Conservation (phyloP, 2,888 invertebrate species). For the Coelopa pilipes region DNA sequence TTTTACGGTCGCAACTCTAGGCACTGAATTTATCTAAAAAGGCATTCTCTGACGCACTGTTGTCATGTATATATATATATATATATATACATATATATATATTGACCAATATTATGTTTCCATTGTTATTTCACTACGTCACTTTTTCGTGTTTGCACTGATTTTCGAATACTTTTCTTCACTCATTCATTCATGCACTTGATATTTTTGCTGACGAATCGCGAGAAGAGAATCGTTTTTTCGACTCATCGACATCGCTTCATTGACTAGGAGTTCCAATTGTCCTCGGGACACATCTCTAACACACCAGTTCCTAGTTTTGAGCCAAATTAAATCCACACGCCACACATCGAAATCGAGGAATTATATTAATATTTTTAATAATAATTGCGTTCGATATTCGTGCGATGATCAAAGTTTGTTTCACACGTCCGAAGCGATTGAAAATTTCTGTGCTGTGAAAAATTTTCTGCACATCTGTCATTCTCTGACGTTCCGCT, state of each 20-base stretch:
- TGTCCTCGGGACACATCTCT: constrained; percentile 1
- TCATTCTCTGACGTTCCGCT: constrained; percentile 29
- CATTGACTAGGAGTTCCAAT: constrained; percentile 18
- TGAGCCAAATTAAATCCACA: not conserved
- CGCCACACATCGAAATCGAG: not conserved
- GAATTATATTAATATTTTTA: constrained; percentile 11
- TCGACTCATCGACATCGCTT: constrained; percentile 7
- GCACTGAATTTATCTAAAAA: too few relatives aligned
- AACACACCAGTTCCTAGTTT: not conserved
- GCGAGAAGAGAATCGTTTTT: constrained; percentile 15
- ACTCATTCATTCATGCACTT: not conserved
- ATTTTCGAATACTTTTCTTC: not conserved
- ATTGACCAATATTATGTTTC: too few relatives aligned
- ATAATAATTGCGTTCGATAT: not conserved
- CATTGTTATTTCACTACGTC: not conserved
- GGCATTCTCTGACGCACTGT: too few relatives aligned
- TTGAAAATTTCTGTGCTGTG: constrained; percentile 23
- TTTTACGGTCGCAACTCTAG: not conserved
- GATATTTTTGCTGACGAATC: constrained; percentile 32
- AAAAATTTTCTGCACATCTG: constrained; percentile 27
- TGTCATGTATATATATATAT: not conserved
- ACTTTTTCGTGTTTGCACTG: not conserved
- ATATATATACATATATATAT: too few relatives aligned
- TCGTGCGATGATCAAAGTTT: not conserved
- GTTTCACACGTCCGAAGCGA: not conserved